phyloP scores from a whole-genome alignment of 2,113 vertebrate species.

The Euleptes europaea region DNA sequence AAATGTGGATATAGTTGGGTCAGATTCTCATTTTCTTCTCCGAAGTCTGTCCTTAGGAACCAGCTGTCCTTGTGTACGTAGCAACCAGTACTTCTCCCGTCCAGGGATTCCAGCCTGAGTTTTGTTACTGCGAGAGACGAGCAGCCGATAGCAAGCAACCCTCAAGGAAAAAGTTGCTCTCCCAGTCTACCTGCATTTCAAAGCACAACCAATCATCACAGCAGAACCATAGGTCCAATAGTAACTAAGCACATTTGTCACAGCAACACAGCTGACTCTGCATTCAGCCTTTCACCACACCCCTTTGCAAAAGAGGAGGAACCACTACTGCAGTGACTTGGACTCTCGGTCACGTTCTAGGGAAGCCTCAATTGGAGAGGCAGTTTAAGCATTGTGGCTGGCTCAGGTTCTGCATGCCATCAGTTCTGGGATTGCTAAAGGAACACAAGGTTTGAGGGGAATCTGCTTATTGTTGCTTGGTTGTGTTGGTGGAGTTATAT shows the following conservation, averaged over 20 bases:
- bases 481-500: no score
- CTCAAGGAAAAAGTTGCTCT: background rate
- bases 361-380: background rate
- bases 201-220: background rate
- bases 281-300: background rate
- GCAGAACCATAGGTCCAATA: background rate
- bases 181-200: background rate
- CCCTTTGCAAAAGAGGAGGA: background rate
- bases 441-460: no score
- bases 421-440: background rate
- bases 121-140: background rate
- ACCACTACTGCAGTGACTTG: background rate
- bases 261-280: background rate
- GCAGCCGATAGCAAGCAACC: background rate
- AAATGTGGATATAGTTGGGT: slow-evolving; percentile 6
- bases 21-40: background rate
- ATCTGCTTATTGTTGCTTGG: no score
- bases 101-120: background rate
- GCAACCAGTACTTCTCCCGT: background rate
- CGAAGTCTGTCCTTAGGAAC: background rate
- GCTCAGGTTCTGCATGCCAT: background rate
- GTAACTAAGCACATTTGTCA: background rate
- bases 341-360: background rate
- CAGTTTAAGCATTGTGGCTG: background rate
- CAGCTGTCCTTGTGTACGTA: background rate